phyloP scores from a whole-genome alignment of 2,888 invertebrate species.

The Abrostola triplasia region DNA sequence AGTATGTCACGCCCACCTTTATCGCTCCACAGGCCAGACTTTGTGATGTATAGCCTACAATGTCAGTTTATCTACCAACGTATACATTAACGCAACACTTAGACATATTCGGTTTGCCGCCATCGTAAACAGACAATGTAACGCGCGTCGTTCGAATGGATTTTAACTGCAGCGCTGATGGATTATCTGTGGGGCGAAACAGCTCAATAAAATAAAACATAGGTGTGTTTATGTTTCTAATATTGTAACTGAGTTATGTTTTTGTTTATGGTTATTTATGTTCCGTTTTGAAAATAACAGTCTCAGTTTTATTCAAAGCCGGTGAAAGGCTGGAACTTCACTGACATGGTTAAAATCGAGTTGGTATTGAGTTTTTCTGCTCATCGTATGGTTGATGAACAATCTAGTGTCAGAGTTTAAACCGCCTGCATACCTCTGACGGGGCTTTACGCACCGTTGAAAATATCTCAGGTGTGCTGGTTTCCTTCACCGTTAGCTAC shows the following conservation, averaged over 20 bases:
- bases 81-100: slow-evolving; percentile 57
- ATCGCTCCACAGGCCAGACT: slow-evolving; percentile 38
- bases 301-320: too few relatives aligned
- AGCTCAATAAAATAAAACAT: slow-evolving; percentile 33
- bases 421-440: too few relatives aligned
- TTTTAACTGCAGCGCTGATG: slow-evolving; percentile 53
- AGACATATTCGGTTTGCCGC: slow-evolving; percentile 30
- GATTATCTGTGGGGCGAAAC: slow-evolving; percentile 41
- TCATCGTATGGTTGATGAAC: too few relatives aligned
- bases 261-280: not conserved
- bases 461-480: too few relatives aligned
- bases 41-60: slow-evolving; percentile 51
- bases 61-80: slow-evolving; percentile 53
- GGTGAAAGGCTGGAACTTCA: too few relatives aligned
- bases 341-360: too few relatives aligned
- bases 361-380: too few relatives aligned
- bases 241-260: slow-evolving; percentile 4
- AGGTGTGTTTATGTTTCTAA: slow-evolving; percentile 34
- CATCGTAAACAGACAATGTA: slow-evolving; percentile 58
- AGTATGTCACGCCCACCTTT: slow-evolving; percentile 50
- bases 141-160: slow-evolving; percentile 40
- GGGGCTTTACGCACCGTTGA: too few relatives aligned
- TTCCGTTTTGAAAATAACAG: too few relatives aligned
- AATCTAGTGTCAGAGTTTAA: too few relatives aligned
- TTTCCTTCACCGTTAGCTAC: too few relatives aligned